A percentile compares a stretch with the other conserved stretches of the same genome.
Conservation (phyloP, 2,888 invertebrate species). For the Cloeon dipterum region DNA sequence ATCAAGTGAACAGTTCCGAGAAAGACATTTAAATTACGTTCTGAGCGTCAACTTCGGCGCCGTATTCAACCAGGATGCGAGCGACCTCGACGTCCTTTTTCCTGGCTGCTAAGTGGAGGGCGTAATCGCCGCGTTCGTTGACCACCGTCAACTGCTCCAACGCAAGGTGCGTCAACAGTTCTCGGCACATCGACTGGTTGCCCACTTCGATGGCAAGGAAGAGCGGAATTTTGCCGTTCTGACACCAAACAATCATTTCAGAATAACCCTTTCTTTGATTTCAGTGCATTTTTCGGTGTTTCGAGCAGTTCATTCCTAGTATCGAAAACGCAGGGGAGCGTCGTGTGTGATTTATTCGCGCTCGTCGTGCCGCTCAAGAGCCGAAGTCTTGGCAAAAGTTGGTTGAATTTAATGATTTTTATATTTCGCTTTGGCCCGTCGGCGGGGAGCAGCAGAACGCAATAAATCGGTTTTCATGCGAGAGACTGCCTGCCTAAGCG, state of each 20-base stretch:
- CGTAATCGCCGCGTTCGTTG: constrained; percentile 73
- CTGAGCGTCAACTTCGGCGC: constrained; percentile 73
- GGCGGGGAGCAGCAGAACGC: too few species aligned
- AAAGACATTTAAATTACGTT: constrained; percentile 30
- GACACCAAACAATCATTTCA: constrained; percentile 19
- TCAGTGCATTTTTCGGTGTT: too few species aligned
- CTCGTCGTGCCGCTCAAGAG: too few species aligned
- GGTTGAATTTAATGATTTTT: too few species aligned
- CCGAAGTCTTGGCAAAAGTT: too few species aligned
- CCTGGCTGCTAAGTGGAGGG: constrained; percentile 84
- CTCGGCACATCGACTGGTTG: constrained; percentile 85
- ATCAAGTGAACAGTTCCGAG: background rate
- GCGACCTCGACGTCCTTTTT: constrained; percentile 84
- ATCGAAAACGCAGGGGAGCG: too few species aligned
- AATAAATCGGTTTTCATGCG: too few species aligned
- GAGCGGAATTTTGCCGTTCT: constrained; percentile 86
- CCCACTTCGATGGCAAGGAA: constrained; percentile 86
- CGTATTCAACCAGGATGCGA: constrained; percentile 75
- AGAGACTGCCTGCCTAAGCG: too few species aligned
- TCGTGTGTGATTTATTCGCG: too few species aligned
- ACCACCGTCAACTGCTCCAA: constrained; percentile 68
- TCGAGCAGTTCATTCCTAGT: too few species aligned
- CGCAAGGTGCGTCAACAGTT: constrained; percentile 68
- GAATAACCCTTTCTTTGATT: too few species aligned
- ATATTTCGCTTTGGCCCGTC: too few species aligned